Evolutionary conservation across 1,140 invertebrate species (phyloP), one percentile per base, ranked within the genome.

Genomic region (Drosophila rufa): DNA sequence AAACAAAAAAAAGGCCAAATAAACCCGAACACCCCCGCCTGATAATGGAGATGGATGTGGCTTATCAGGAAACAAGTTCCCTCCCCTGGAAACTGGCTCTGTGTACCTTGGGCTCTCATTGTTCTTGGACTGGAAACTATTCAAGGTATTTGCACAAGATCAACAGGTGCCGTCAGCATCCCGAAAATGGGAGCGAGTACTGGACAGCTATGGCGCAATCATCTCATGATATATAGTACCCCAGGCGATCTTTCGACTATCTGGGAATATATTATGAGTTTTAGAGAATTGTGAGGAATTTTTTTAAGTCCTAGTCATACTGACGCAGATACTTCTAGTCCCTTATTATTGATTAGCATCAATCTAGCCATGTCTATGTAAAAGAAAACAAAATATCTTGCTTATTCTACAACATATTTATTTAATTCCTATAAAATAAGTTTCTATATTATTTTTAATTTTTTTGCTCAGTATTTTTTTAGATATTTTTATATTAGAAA

Each of bases 91-190:
- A 17, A 36, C 17, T 17, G 30, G 48, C 43, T 36, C 36, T 57
- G 30, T 81, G 45, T 60, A 67, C 80, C 62, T 76, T 77, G 77
- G 68, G 65, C 83, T 87, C 69, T 73, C 68, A 70, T 87, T 87
- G 84, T 87, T 76, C 61, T 40, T 62, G 38, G 58, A 22, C 22
- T 55, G 45, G 64, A 30, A 84, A 80, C 85, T 84, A 89, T 79
- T 81, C 67, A 25, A 1, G 36, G 65, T 89, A 81, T 89, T 89
- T 89, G 85, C 84, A 78, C 45, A 78, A 84, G 84, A 84, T 84
- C 84, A 89, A 81, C 77, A 90, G 80, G 85, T 90, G 77, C 77
- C 69, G 59, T 78, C 82, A 80, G 60, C 69, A 68, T 82, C 57
- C 40, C 62, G 42, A 51, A 42, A 50, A 36, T 22, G 42, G 38